Base-by-base conservation (phyloP, 2,888 invertebrate genomes). In the Dynastes hyllus region DNA sequence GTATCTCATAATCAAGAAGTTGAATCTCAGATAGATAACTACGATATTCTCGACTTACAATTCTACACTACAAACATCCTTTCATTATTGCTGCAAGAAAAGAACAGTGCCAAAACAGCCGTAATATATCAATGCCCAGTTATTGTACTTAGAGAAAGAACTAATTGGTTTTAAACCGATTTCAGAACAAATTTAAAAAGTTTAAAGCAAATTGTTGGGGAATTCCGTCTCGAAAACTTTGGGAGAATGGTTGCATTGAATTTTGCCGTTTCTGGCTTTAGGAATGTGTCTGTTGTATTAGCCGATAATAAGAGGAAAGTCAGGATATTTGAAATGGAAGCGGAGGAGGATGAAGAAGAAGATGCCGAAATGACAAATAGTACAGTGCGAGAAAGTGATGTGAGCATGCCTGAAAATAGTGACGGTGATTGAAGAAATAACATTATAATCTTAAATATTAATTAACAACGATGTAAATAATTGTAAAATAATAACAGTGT, bases 241-340 rank as follows among this genome's bases (percentile, higher is more conserved):
- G 9, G 94, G 93, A n/a, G 93, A 84, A 92, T 93, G 90, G 90
- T 91, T 82, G 93, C 93, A 2, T 92, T 92, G 79, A 89, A 91
- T 81, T 92, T 98, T 85, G 94, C 97, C 1, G 97, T 97, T 2
- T 97, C 97, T 65, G 97, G 97, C 0, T 93, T 93, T 4, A 89
- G 94, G 50, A 94, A 95, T 89, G 96, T 98, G 8, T 94, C 96
- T 8, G 95, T 97, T 58, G 93, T 98, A 67, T 90, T 97, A 58
- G 94, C 96, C 16, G 94, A 95, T 83, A 95, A 93, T 84, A 90
- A 91, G 76, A 92, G 95, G 79, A 95, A 96, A 87, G 82, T 98
- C 63, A 91, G 96, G 81, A 92, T 97, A 69, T 96, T 96, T 87
- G 97, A 98, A 88, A 97, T 97, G 94, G 98, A 98, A 90, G 95